Conservation (phyloP, 2,113 vertebrate species). For the Vidua macroura region DNA sequence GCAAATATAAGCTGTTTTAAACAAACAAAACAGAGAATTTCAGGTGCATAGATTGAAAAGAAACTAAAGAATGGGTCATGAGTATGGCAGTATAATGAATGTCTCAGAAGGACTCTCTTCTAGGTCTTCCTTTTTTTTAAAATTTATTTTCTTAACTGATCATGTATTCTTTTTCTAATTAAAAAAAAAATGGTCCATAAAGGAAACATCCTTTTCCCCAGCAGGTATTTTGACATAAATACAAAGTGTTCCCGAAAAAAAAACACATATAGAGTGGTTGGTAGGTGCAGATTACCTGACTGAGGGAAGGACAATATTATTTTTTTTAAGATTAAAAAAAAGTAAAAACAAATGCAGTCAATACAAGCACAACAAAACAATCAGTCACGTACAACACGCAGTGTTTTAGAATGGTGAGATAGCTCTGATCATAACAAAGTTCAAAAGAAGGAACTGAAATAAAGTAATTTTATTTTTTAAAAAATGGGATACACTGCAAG, state of each 20-base stretch:
- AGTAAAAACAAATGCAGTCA: slow-evolving; percentile 43
- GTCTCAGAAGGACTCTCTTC: not conserved
- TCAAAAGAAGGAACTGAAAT: slow-evolving; percentile 22
- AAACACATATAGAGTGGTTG: not conserved
- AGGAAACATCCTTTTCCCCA: not conserved
- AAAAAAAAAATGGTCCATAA: not conserved
- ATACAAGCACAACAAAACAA: slow-evolving; percentile 35
- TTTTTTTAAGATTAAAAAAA: not conserved
- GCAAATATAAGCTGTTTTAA: not conserved
- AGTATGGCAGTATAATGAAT: not conserved
- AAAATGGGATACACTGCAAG: not conserved
- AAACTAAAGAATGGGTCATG: not conserved
- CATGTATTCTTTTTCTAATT: not conserved
- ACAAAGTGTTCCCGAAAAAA: not conserved
- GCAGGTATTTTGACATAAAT: slow-evolving; percentile 27
- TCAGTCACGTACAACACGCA: slow-evolving; percentile 13
- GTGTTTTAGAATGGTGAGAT: slow-evolving; percentile 29
- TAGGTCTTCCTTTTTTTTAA: too few species aligned
- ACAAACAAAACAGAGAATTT: not conserved
- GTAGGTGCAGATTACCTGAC: slow-evolving; percentile 26
- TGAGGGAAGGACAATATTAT: slow-evolving; percentile 14
- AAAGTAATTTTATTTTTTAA: slow-evolving; percentile 7
- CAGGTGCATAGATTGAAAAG: slow-evolving; percentile 5
- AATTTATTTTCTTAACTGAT: not conserved
- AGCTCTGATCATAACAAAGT: slow-evolving; percentile 50